A percentile compares a stretch with the other conserved stretches of the same genome.
Conservation (phyloP, 1,140 invertebrate species). For the Notospermus geniculatus region DNA sequence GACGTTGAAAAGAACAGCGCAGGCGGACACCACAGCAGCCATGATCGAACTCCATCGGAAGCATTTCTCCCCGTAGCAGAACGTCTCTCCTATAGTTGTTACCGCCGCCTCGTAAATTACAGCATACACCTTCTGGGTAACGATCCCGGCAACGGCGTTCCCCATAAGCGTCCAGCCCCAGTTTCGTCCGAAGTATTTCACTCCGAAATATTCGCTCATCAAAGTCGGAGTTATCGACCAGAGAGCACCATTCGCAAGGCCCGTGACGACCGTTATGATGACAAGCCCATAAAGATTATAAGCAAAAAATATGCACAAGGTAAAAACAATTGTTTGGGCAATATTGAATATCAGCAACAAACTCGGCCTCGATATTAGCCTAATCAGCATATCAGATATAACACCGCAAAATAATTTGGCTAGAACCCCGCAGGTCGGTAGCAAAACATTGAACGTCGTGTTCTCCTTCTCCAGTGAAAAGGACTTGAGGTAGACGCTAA, state of each 20-base stretch:
- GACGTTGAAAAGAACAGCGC: slow-evolving; percentile 31
- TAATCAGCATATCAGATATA: no score
- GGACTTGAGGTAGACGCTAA: slow-evolving; percentile 37
- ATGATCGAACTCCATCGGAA: slow-evolving; percentile 36
- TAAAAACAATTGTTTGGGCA: no score
- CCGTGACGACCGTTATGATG: slow-evolving; percentile 28
- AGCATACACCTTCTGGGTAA: slow-evolving; percentile 33
- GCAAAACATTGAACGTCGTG: no score
- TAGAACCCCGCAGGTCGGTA: no score
- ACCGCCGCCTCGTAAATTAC: slow-evolving; percentile 35
- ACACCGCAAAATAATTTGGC: no score
- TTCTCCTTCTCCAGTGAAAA: no score
- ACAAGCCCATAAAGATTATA: no score
- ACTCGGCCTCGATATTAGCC: no score
- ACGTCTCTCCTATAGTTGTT: slow-evolving; percentile 19
- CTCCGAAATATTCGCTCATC: slow-evolving; percentile 42
- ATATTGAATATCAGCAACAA: no score
- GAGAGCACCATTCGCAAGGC: slow-evolving; percentile 42
- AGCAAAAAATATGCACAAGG: no score
- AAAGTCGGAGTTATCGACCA: slow-evolving; percentile 45
- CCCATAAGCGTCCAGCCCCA: slow-evolving; percentile 43
- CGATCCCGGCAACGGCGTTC: slow-evolving; percentile 35
- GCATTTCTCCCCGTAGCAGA: slow-evolving; percentile 35
- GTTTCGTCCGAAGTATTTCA: slow-evolving; percentile 41
- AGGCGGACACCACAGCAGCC: slow-evolving; percentile 29